Percentiles rank a stretch among this genome's conserved stretches.
phyloP scores from a whole-genome alignment of 2,888 invertebrate genomes.

The Stenurella melanura region DNA sequence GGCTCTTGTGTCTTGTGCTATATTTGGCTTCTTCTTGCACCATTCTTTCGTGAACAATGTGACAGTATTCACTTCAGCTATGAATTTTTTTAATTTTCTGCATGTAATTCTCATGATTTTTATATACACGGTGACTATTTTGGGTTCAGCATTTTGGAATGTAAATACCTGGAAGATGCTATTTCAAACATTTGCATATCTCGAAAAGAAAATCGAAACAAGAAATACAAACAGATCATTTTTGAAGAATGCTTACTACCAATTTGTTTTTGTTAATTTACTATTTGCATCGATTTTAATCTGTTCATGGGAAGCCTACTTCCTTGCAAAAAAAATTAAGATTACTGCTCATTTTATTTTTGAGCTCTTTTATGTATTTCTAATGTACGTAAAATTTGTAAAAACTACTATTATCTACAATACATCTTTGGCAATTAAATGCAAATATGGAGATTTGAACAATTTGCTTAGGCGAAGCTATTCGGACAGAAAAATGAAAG shows the following conservation, averaged over 20 bases:
- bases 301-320: too few species aligned
- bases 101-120: not conserved
- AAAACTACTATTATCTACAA: not conserved
- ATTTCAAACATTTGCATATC: not conserved
- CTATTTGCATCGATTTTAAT: not conserved
- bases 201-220: not conserved
- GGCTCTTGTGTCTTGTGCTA: not conserved
- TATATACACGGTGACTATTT: not conserved
- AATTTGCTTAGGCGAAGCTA: not conserved
- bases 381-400: not conserved
- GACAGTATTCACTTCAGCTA: not conserved
- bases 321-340: not conserved
- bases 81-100: not conserved
- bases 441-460: conserved; percentile 9
- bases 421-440: conserved; percentile 8
- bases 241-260: not conserved
- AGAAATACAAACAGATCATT: not conserved
- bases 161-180: not conserved
- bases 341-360: not conserved
- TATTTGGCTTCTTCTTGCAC: not conserved
- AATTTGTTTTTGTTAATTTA: not conserved
- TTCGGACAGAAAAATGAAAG: not conserved
- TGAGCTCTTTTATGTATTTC: not conserved
- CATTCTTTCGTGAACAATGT: not conserved
- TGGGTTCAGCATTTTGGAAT: not conserved